Evolutionary conservation across 2,113 vertebrate species (phyloP).

Genomic region (Pholis gunnellus): DNA sequence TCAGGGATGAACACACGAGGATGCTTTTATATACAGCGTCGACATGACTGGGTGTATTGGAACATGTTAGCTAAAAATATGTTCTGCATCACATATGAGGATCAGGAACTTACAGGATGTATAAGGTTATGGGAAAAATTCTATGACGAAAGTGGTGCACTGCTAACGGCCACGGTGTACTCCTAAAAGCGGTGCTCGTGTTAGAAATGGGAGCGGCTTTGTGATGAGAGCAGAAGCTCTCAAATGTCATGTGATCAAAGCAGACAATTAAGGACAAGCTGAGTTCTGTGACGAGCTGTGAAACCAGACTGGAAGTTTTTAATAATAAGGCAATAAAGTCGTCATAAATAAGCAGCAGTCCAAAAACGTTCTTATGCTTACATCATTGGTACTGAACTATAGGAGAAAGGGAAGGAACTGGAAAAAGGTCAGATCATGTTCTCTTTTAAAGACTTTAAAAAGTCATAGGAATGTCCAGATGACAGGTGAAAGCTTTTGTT

Average conservation of each 20-base stretch:
- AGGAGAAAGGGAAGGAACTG: constrained; percentile 17
- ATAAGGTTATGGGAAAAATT: neutral
- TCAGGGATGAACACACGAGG: too few relatives aligned
- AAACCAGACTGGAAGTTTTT: neutral
- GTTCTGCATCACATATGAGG: neutral
- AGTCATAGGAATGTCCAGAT: constrained; percentile 7
- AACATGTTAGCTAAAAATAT: neutral
- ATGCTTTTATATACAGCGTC: neutral
- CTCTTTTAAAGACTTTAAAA: neutral
- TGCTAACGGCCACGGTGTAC: neutral
- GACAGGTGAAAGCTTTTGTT: neutral
- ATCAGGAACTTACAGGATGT: neutral
- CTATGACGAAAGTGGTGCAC: neutral
- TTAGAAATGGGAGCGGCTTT: neutral
- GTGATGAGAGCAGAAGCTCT: neutral
- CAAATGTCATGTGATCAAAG: too few relatives aligned
- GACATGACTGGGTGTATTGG: neutral
- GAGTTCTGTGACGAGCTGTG: neutral
- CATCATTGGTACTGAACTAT: neutral
- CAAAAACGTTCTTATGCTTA: neutral
- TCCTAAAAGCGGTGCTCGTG: too few relatives aligned
- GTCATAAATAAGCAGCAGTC: constrained; percentile 10
- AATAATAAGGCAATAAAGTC: neutral
- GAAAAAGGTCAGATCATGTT: neutral
- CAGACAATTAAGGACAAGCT: too few relatives aligned